A percentile compares a stretch with the other conserved stretches of the same genome.
Conservation (phyloP, 2,797 vertebrate genomes). For the Esox lucius region DNA sequence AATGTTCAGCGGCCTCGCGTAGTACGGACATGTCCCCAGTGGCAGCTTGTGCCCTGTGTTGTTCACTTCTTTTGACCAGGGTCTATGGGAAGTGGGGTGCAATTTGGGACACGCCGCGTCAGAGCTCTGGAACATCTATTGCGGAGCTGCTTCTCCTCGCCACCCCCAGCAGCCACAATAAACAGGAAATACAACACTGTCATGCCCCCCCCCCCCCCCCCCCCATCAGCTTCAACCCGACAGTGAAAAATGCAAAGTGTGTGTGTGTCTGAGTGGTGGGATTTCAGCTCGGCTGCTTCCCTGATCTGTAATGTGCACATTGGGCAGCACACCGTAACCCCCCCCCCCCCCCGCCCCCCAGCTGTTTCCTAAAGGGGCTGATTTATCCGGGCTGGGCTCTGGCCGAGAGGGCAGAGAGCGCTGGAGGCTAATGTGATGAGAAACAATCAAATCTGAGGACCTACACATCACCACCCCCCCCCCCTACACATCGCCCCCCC, state of each 20-base stretch:
- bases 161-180: not conserved
- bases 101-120: constrained; percentile 11
- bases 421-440: constrained; percentile 29
- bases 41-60: too few relatives aligned
- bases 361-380: not conserved
- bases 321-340: not conserved
- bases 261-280: constrained; percentile 10
- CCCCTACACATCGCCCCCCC: too few relatives aligned
- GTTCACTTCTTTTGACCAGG: too few relatives aligned
- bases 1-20: constrained; percentile 65
- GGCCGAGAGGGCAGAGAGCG: constrained; percentile 1
- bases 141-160: constrained; percentile 11
- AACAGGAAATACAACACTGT: constrained; percentile 63
- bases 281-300: constrained; percentile 29
- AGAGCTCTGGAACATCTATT: constrained; percentile 65
- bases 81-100: too few relatives aligned
- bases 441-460: constrained; percentile 14
- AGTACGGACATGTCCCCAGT: constrained; percentile 27
- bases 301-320: constrained; percentile 27
- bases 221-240: constrained; percentile 53
- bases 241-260: constrained; percentile 53
- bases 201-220: constrained; percentile 37
- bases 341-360: too few relatives aligned
- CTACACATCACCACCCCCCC: not conserved
- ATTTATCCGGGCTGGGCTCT: constrained; percentile 26